phyloP scores from a whole-genome alignment of 2,797 vertebrate species.

The Chelmon rostratus region DNA sequence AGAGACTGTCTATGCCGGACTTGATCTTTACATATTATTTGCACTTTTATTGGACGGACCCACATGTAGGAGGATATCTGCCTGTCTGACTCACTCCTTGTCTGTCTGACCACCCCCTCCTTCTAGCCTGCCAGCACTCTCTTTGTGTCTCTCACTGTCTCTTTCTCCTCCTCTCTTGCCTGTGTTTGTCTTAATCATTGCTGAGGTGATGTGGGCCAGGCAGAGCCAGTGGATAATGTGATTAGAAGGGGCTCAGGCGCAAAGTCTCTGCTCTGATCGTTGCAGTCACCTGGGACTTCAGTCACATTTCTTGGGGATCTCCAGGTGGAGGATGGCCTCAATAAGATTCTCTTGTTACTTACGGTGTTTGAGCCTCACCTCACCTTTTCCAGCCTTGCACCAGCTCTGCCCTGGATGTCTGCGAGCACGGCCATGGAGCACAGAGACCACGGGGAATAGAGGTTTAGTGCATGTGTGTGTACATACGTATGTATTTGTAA shows the following conservation, averaged over 20 bases:
- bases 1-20: constrained; percentile 20
- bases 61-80: constrained; percentile 79
- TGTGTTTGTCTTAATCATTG: constrained; percentile 76
- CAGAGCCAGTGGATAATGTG: constrained; percentile 71
- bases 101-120: constrained; percentile 83
- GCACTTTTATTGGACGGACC: constrained; percentile 71
- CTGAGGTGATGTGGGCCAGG: constrained; percentile 73
- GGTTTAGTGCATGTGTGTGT: constrained; percentile 33
- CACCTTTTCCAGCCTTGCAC: constrained; percentile 25
- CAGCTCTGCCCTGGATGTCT: constrained; percentile 33
- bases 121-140: constrained; percentile 66
- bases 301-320: constrained; percentile 67
- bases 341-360: constrained; percentile 65
- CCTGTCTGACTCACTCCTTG: constrained; percentile 78
- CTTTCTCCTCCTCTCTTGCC: constrained; percentile 57
- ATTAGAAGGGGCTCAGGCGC: constrained; percentile 71
- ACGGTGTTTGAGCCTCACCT: constrained; percentile 32
- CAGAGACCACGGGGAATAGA: constrained; percentile 33
- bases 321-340: constrained; percentile 54
- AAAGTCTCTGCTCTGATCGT: constrained; percentile 65
- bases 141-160: constrained; percentile 66
- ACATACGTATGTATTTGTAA: constrained; percentile 42
- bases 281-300: constrained; percentile 66
- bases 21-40: constrained; percentile 65
- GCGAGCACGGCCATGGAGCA: constrained; percentile 6